Percentiles rank a stretch among this genome's conserved stretches.
These are phyloP conservation scores for Thysanoteuthis rhombus DNA, from an alignment of 2,888 invertebrate species.

Conservation along the genomic window DNA sequence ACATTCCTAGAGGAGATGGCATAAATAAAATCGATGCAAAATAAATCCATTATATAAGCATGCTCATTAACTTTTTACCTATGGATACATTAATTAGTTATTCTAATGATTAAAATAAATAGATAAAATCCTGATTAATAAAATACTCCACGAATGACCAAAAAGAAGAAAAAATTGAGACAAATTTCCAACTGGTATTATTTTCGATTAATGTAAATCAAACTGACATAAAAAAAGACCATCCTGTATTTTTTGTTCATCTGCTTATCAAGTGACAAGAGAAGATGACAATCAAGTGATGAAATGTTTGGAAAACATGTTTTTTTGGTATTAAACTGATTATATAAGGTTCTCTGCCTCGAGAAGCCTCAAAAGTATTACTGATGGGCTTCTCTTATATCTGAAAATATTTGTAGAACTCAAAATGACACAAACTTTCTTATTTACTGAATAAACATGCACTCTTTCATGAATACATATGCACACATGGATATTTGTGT, in stretches of 20 bases:
- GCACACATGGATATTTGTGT: background rate
- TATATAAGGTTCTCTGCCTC: background rate
- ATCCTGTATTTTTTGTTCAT: background rate
- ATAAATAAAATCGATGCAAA: no score
- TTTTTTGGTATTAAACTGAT: background rate
- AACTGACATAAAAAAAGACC: no score
- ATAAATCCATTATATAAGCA: no score
- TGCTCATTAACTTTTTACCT: background rate
- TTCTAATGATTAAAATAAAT: no score
- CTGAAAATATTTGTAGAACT: background rate
- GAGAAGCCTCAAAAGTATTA: background rate
- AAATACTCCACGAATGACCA: no score
- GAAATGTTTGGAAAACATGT: background rate
- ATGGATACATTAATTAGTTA: no score
- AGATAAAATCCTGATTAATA: no score
- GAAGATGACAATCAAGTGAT: background rate
- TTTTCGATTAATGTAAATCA: no score
- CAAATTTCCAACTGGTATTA: no score
- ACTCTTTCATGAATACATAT: background rate
- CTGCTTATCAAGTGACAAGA: background rate
- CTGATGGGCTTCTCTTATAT: background rate
- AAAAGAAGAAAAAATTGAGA: no score
- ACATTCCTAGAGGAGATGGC: no score
- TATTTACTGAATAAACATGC: background rate
- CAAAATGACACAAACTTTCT: background rate